Percentiles rank a stretch among this genome's conserved stretches.
These are phyloP conservation scores for Dinoponera quadriceps DNA, from an alignment of 1,140 invertebrate species.

Conservation along the genomic window DNA sequence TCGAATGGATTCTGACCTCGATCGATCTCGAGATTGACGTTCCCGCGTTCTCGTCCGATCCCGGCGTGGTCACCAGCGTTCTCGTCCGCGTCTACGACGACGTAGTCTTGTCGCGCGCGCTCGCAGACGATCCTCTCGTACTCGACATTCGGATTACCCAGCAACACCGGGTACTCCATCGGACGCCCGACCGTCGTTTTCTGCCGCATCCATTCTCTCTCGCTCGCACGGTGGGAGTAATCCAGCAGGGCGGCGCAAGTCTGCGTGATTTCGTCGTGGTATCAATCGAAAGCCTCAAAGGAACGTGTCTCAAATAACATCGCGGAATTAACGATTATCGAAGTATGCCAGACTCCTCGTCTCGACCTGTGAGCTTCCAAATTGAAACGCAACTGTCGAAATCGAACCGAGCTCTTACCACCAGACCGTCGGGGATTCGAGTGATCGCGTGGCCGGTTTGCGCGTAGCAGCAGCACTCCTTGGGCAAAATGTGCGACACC, in stretches of 20 bases:
- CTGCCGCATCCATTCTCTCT: constrained; percentile 65
- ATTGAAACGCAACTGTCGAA: neutral
- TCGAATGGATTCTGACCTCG: neutral
- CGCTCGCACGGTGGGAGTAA: constrained; percentile 46
- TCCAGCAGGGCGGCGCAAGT: constrained; percentile 66
- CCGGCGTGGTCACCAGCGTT: neutral
- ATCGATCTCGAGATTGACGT: constrained; percentile 27
- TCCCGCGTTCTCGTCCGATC: neutral
- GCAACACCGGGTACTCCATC: constrained; percentile 14
- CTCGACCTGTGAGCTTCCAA: too few species aligned
- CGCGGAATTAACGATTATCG: too few species aligned
- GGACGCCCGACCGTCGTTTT: constrained; percentile 19
- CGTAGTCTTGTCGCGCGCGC: constrained; percentile 6
- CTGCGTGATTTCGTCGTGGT: constrained; percentile 33
- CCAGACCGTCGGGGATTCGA: constrained; percentile 53
- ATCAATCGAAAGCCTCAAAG: neutral
- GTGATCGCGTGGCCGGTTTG: constrained; percentile 14
- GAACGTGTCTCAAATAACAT: too few species aligned
- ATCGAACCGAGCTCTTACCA: constrained; percentile 47
- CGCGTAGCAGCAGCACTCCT: constrained; percentile 74
- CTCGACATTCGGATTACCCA: constrained; percentile 18
- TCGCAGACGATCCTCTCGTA: constrained; percentile 31
- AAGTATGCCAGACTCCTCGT: too few species aligned
- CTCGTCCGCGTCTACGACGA: neutral
- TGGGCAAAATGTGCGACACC: constrained; percentile 65